Evolutionary conservation across 2,113 vertebrate species (phyloP).

Genomic region (Cynocephalus volans): DNA sequence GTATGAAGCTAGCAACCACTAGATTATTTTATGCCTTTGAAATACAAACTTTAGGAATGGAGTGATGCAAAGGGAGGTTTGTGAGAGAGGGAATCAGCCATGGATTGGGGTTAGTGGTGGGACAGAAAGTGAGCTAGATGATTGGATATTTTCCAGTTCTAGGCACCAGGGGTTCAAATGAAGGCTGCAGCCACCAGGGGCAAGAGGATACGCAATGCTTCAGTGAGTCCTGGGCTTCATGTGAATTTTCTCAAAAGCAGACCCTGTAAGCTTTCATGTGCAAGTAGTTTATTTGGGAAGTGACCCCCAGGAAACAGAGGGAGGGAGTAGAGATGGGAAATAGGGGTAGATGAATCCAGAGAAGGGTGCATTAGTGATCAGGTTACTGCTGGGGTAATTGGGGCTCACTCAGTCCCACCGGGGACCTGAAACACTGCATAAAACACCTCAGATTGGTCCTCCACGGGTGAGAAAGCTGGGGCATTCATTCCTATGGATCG

Average conservation of each 20-base stretch:
- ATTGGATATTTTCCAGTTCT: neutral
- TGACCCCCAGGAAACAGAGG: neutral
- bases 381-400: neutral
- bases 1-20: neutral
- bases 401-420: neutral
- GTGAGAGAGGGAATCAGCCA: neutral
- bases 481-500: fast-evolving
- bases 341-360: fast-evolving
- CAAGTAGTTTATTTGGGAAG: neutral
- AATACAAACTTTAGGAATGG: neutral
- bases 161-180: neutral
- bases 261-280: neutral
- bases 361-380: neutral
- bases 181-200: neutral
- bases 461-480: neutral
- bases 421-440: neutral
- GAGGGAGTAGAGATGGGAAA: neutral
- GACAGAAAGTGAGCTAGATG: neutral
- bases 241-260: slow-evolving; percentile 30
- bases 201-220: neutral
- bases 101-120: fast-evolving
- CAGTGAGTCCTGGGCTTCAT: neutral
- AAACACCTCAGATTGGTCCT: neutral
- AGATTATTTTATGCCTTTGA: neutral
- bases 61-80: neutral